phyloP scores from a whole-genome alignment of 2,797 vertebrate species.

The Macrochelys suwanniensis region DNA sequence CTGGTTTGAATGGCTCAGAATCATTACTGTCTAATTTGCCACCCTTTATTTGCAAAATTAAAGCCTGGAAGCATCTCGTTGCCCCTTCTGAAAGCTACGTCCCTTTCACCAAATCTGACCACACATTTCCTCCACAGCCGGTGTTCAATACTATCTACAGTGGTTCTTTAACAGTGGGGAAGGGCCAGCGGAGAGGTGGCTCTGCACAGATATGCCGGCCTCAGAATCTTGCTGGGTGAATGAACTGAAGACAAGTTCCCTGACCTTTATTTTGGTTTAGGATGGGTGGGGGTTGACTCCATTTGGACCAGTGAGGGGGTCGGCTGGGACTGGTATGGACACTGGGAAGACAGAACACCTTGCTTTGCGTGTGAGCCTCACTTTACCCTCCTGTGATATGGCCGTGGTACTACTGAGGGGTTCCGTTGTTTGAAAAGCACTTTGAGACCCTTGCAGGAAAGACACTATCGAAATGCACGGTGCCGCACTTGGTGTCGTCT shows the following conservation, averaged over 20 bases:
- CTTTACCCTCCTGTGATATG: neutral
- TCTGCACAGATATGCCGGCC: neutral
- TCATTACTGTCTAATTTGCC: neutral
- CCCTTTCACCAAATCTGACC: too few relatives aligned
- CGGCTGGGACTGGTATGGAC: neutral
- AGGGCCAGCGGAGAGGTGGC: neutral
- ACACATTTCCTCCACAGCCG: neutral
- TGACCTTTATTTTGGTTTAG: neutral
- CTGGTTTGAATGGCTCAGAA: slow-evolving; percentile 1
- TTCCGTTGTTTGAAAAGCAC: neutral
- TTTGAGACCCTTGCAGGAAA: neutral
- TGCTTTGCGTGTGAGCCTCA: neutral
- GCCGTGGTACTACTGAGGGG: neutral
- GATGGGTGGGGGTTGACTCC: neutral
- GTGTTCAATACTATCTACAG: neutral
- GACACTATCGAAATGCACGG: neutral
- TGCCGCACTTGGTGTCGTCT: neutral
- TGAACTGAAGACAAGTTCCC: neutral
- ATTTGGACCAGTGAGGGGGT: neutral
- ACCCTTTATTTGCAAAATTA: neutral
- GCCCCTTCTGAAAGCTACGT: neutral
- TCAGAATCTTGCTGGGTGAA: neutral
- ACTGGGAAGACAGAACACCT: neutral
- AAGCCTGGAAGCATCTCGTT: accelerated
- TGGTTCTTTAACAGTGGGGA: neutral